phyloP scores from a whole-genome alignment of 2,113 vertebrate species.

The Marmota monax region DNA sequence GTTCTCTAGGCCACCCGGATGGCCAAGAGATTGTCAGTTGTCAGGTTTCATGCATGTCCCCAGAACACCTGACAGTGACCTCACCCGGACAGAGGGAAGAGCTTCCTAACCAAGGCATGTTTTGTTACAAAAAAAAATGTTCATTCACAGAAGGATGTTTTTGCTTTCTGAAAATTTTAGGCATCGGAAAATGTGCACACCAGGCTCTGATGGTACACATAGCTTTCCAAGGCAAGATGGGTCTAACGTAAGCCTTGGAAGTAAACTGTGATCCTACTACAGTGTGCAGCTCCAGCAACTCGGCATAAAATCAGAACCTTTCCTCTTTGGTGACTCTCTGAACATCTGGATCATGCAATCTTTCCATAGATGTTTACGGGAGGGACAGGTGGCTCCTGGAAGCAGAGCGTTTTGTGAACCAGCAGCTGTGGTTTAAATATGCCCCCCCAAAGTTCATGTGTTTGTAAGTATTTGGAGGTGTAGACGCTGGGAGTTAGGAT shows the following conservation, averaged over 20 bases:
- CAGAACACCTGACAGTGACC: not conserved
- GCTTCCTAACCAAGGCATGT: not conserved
- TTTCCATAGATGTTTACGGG: not conserved
- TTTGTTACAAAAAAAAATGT: not conserved
- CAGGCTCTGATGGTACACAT: not conserved
- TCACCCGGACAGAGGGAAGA: not conserved
- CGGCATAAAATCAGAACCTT: not conserved
- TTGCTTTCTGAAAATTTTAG: slow-evolving; percentile 16
- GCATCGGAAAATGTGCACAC: not conserved
- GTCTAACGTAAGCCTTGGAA: not conserved
- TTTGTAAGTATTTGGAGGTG: not conserved
- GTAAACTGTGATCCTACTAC: not conserved
- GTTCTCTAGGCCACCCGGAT: not conserved
- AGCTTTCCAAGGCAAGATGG: not conserved
- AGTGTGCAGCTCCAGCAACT: not conserved
- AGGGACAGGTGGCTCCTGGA: not conserved
- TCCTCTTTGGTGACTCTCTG: not conserved
- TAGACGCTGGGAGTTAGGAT: not conserved
- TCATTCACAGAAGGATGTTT: not conserved
- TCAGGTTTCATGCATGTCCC: not conserved
- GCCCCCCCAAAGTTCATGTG: not conserved
- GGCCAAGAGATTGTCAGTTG: accelerated
- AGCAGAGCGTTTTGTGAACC: not conserved
- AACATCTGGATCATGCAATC: not conserved
- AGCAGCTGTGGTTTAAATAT: not conserved